These are phyloP conservation scores for Criorhina ranunculi DNA, from an alignment of 2,888 invertebrate genomes.

Conservation along the genomic window DNA sequence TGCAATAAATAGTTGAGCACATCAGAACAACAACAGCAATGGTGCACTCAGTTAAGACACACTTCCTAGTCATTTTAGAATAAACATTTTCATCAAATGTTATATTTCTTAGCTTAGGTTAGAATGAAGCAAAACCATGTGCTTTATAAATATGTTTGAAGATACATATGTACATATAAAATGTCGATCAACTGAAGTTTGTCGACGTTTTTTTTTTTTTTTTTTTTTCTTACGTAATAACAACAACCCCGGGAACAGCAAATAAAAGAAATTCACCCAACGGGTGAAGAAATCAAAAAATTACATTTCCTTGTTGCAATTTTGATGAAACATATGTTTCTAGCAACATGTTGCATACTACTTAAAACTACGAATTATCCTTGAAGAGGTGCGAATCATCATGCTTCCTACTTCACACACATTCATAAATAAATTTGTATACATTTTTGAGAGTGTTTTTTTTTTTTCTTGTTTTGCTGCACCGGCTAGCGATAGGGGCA, in stretches of 20 bases:
- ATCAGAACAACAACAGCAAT: constrained; percentile 28
- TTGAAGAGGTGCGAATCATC: constrained; percentile 56
- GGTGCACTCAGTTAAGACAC: constrained; percentile 4
- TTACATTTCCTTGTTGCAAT: constrained; percentile 58
- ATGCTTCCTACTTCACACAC: constrained; percentile 68
- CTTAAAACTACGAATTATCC: constrained; percentile 51
- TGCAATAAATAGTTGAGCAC: constrained; percentile 62
- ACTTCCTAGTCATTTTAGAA: constrained; percentile 1
- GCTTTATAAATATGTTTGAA: background rate
- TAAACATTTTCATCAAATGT: constrained; percentile 2
- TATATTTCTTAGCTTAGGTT: no score
- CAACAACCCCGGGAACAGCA: constrained; percentile 7
- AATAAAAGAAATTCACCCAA: constrained; percentile 11
- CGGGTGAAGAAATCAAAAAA: constrained; percentile 24
- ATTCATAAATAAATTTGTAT: constrained; percentile 45
- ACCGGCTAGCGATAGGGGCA: constrained; percentile 48
- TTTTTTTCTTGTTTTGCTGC: constrained; percentile 52
- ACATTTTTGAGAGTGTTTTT: constrained; percentile 33
- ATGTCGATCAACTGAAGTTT: constrained; percentile 23
- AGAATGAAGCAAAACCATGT: background rate
- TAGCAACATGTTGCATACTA: constrained; percentile 65
- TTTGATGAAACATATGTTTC: constrained; percentile 16
- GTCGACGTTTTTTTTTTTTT: constrained; percentile 7
- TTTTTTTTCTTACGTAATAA: constrained; percentile 37
- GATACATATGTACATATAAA: constrained; percentile 16